Conservation (phyloP, 2,797 vertebrate species). For the Artibeus jamaicensis region DNA sequence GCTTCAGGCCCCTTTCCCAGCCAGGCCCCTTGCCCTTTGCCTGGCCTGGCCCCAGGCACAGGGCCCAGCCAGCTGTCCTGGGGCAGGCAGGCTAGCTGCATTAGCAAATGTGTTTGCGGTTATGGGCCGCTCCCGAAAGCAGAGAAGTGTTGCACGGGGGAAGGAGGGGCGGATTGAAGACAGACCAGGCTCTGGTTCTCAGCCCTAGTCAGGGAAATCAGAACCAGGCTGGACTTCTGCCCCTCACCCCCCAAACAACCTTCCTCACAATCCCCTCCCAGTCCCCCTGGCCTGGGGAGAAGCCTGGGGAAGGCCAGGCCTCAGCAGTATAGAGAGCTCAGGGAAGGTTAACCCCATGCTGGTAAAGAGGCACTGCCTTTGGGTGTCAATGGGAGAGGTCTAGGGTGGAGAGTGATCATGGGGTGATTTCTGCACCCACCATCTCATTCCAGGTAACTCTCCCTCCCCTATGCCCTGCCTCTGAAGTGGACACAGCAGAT, state of each 20-base stretch:
- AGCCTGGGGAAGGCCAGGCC: not conserved
- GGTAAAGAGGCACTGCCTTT: not conserved
- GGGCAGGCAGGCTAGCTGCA: slow-evolving; percentile 69
- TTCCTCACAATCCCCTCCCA: not conserved
- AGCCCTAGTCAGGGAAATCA: slow-evolving; percentile 64
- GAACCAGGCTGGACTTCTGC: slow-evolving; percentile 72
- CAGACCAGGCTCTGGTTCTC: slow-evolving; percentile 67
- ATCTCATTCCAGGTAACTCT: not conserved
- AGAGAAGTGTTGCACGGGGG: slow-evolving; percentile 60
- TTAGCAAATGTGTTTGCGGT: slow-evolving; percentile 79
- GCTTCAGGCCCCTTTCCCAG: slow-evolving; percentile 50
- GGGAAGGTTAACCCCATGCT: not conserved
- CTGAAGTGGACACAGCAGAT: not conserved
- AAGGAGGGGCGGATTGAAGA: slow-evolving; percentile 52
- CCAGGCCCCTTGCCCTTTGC: slow-evolving; percentile 72
- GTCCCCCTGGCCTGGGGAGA: not conserved
- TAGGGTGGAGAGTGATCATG: not conserved
- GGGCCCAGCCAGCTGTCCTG: slow-evolving; percentile 73
- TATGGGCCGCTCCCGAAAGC: slow-evolving; percentile 73
- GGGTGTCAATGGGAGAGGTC: not conserved
- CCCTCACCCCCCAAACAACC: not conserved
- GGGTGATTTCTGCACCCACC: not conserved
- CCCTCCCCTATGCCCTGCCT: not conserved
- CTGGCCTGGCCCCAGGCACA: slow-evolving; percentile 70
- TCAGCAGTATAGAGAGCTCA: not conserved